Evolutionary conservation across 2,797 vertebrate genomes (phyloP).

Genomic region (Sebastes variabilis): DNA sequence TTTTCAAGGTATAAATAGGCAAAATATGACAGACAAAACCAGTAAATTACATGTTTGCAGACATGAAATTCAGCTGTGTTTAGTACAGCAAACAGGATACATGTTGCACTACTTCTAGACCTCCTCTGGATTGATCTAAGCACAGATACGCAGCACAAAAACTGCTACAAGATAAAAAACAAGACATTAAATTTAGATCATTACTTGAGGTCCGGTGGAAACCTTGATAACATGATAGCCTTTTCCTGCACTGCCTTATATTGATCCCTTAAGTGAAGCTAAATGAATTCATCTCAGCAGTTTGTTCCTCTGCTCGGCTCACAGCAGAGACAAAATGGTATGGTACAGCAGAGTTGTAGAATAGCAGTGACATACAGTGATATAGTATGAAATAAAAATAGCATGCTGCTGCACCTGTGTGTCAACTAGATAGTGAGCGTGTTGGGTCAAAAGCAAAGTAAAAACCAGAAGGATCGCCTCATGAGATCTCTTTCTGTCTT

Average conservation of each 20-base stretch:
- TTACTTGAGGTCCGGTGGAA: background rate
- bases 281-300: background rate
- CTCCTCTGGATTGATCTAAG: background rate
- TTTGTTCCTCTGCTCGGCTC: slow-evolving; percentile 4
- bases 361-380: background rate
- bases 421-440: background rate
- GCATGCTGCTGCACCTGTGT: background rate
- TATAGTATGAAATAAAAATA: background rate
- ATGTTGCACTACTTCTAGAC: background rate
- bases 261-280: background rate
- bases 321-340: background rate
- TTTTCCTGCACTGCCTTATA: background rate
- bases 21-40: slow-evolving; percentile 23
- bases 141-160: background rate
- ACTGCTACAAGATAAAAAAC: background rate
- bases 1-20: slow-evolving; percentile 3
- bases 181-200: background rate
- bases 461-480: background rate
- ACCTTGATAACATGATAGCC: background rate
- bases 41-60: slow-evolving; percentile 34
- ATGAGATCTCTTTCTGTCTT: background rate
- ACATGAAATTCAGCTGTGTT: slow-evolving; percentile 30
- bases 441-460: background rate
- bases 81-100: slow-evolving; percentile 1
- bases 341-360: background rate